Evolutionary conservation across 1,140 invertebrate genomes (phyloP).

Genomic region (Zophobas atratus): DNA sequence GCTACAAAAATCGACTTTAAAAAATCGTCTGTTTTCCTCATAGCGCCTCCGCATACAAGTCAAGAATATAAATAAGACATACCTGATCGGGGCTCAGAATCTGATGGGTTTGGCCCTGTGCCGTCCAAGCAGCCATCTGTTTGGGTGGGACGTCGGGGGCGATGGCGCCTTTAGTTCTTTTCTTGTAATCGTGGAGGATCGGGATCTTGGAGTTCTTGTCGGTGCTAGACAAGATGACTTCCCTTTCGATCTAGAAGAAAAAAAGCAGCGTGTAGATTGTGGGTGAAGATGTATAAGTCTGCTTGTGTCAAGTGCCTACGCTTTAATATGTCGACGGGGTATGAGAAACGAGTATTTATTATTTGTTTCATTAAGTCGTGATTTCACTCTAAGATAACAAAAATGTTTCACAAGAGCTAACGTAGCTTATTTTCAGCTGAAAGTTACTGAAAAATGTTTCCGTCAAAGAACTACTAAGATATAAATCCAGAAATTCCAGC

Average conservation of each 20-base stretch:
- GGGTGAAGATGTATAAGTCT: not conserved
- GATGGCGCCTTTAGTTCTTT: conserved; percentile 73
- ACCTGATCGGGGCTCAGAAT: conserved; percentile 64
- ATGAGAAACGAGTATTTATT: too few species aligned
- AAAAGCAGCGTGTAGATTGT: conserved; percentile 17
- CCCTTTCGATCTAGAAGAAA: conserved; percentile 79
- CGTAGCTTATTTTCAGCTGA: too few species aligned
- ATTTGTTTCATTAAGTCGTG: too few species aligned
- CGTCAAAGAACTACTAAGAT: too few species aligned
- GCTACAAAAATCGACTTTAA: conserved; percentile 32
- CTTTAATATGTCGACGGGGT: not conserved
- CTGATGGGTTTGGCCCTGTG: conserved; percentile 61
- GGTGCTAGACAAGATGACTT: conserved; percentile 78
- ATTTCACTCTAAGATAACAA: too few species aligned
- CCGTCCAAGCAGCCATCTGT: conserved; percentile 69
- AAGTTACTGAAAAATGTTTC: too few species aligned
- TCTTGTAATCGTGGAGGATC: conserved; percentile 80
- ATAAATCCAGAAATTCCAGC: too few species aligned
- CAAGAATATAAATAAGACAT: conserved; percentile 39
- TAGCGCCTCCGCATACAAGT: conserved; percentile 9
- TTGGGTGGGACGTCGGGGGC: conserved; percentile 83
- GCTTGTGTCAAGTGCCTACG: not conserved
- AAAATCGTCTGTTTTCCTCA: not conserved
- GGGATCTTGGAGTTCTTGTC: conserved; percentile 85
- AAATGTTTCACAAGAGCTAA: too few species aligned